phyloP scores from a whole-genome alignment of 2,888 invertebrate species.

The Yponomeuta malinellus region DNA sequence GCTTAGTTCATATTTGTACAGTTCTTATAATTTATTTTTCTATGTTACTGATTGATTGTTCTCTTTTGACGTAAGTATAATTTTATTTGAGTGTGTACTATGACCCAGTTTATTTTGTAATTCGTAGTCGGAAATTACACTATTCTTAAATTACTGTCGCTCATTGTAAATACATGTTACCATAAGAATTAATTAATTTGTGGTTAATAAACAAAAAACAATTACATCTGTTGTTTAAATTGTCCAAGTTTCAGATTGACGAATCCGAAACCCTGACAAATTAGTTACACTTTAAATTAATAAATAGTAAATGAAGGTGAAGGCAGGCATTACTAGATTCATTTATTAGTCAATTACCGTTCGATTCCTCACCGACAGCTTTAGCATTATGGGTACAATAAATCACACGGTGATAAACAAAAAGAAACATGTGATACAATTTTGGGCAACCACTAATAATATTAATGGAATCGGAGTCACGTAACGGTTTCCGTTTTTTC shows the following conservation, averaged over 20 bases:
- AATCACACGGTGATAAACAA: not conserved
- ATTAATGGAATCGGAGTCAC: slow-evolving; percentile 54
- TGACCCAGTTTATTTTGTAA: not conserved
- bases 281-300: too few relatives aligned
- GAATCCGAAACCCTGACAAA: not conserved
- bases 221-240: slow-evolving; percentile 5
- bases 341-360: not conserved
- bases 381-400: not conserved
- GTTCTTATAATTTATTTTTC: not conserved
- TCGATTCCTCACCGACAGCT: not conserved
- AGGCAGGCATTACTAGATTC: not conserved
- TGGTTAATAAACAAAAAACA: slow-evolving; percentile 11
- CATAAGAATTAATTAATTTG: slow-evolving; percentile 2
- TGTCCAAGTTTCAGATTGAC: not conserved
- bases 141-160: not conserved
- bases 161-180: slow-evolving; percentile 11
- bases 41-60: not conserved
- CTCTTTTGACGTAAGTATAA: not conserved
- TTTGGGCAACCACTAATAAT: slow-evolving; percentile 34
- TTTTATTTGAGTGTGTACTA: not conserved
- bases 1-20: not conserved
- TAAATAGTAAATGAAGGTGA: too few relatives aligned
- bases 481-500: slow-evolving; percentile 66
- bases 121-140: not conserved
- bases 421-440: slow-evolving; percentile 6